Conservation (phyloP, 2,797 vertebrate species). For the Mionectes olivaceus region DNA sequence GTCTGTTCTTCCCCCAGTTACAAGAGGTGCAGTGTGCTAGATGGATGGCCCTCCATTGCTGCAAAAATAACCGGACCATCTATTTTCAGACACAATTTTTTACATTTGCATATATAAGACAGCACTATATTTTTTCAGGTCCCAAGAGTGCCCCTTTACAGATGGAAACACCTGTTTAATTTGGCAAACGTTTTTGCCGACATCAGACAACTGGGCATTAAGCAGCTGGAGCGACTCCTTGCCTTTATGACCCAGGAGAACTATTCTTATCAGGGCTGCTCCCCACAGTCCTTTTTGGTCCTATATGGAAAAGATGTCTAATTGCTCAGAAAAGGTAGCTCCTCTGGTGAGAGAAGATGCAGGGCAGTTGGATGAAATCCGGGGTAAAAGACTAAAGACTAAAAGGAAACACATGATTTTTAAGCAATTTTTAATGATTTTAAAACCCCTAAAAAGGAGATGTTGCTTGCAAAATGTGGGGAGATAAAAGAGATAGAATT, state of each 20-base stretch:
- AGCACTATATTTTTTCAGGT: not conserved
- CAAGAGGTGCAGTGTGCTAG: not conserved
- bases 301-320: not conserved
- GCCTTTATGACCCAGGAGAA: conserved; percentile 25
- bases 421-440: not conserved
- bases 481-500: not conserved
- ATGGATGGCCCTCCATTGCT: not conserved
- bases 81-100: conserved; percentile 47
- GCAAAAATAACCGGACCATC: conserved; percentile 25
- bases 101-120: conserved; percentile 20
- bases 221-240: conserved; percentile 15
- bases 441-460: not conserved
- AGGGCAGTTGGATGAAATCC: not conserved
- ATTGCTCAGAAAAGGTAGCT: not conserved
- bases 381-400: not conserved
- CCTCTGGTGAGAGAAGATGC: not conserved
- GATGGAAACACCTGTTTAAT: conserved; percentile 50
- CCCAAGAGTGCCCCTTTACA: not conserved
- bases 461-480: not conserved
- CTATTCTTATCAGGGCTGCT: conserved; percentile 37
- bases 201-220: conserved; percentile 40
- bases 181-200: conserved; percentile 10
- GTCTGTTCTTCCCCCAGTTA: not conserved
- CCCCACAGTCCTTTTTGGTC: not conserved
- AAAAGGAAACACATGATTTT: not conserved